These are phyloP conservation scores for Notechis scutatus DNA, from an alignment of 2,113 vertebrate species.

Conservation along the genomic window DNA sequence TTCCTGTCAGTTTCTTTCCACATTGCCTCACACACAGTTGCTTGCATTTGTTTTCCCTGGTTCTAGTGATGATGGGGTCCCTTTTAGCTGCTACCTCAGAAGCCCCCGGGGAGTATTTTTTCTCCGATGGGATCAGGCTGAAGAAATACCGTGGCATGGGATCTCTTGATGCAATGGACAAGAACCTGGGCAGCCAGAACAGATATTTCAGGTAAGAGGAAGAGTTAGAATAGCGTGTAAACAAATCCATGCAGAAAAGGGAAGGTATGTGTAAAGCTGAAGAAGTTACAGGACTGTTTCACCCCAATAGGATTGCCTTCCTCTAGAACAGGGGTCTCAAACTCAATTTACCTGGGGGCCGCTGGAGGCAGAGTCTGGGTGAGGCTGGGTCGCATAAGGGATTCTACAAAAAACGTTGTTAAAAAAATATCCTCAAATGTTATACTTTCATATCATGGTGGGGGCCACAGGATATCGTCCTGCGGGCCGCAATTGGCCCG, in stretches of 20 bases:
- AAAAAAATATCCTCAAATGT: no score
- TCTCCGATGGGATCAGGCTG: conserved; percentile 93
- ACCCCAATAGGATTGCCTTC: not conserved
- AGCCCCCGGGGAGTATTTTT: conserved; percentile 96
- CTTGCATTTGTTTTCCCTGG: conserved; percentile 8
- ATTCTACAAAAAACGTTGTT: no score
- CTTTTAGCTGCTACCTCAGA: conserved; percentile 93
- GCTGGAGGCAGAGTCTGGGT: no score
- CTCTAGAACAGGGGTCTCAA: no score
- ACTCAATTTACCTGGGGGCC: no score
- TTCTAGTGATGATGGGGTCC: conserved; percentile 96
- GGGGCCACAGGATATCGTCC: no score
- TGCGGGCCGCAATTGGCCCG: no score
- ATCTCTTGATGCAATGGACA: conserved; percentile 97
- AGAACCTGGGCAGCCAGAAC: conserved; percentile 94
- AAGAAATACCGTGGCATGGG: conserved; percentile 99
- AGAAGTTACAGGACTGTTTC: not conserved
- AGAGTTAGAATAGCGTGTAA: not conserved
- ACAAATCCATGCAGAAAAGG: not conserved
- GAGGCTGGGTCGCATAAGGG: no score
- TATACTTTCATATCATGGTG: no score
- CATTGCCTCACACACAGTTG: not conserved
- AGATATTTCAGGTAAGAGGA: conserved; percentile 90
- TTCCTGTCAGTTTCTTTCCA: not conserved
- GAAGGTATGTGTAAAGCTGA: not conserved